Evolutionary conservation across 2,888 invertebrate species (phyloP), one percentile per base, ranked within the genome.

Genomic region (Noctua janthe): DNA sequence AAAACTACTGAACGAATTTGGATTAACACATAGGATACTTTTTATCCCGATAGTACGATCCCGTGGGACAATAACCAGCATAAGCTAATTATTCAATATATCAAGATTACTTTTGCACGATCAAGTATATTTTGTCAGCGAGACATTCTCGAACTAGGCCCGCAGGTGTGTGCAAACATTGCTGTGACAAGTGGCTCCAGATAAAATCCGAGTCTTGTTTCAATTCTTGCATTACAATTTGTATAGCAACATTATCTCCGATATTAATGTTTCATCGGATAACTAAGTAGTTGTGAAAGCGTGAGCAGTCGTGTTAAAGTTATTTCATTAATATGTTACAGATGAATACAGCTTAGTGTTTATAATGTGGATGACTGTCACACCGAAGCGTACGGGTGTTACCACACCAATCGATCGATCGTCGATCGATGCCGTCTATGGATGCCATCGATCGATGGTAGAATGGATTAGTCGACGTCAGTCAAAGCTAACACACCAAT

Each of bases 301-400:
- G 73, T 78, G n/a, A 71, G 73, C 70, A 71, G 71, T 73, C 43
- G 47, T 69, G 69, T 69, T 47, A 15, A n/a, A 69, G 43, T 47
- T 47, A 47, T 69, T 80, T 74, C 75, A 85, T 80, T 76, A 81
- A 74, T 83, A 76, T 15, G 76, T 76, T 76, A 81, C 78, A 74
- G 80, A 83, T 80, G 35, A 76, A 81, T 64, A 77, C 73, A 39
- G 70, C 47, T 77, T 71, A 78, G 69, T 69, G 56, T 71, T 74
- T 64, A 54, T 82, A 43, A 71, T 56, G 47, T 67, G 67, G 39
- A 43, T 29, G 73, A 3, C 39, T 67, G 17, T 83, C 76, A 83
- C 78, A 83, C 75, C 70, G 49, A 71, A 29, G 17, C 23, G 29
- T 59, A 39, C 2, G 35, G 1, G 39, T 39, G 39, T 39, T 39